Conservation (phyloP, 2,888 invertebrate genomes). For the Hetaerina titia region DNA sequence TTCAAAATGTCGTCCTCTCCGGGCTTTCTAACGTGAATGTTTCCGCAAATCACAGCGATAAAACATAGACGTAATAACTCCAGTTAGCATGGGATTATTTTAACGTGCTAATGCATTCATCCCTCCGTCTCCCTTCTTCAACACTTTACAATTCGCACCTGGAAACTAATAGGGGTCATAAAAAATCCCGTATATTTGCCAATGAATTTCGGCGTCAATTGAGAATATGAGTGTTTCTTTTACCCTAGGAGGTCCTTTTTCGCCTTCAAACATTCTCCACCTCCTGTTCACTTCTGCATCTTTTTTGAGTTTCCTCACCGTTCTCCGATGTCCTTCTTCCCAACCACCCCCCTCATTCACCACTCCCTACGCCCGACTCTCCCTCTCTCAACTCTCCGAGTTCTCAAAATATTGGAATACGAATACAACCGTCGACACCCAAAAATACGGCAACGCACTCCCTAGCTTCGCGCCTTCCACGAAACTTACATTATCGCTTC, state of each 20-base stretch:
- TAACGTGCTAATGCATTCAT: background rate
- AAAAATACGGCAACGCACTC: background rate
- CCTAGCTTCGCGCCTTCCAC: constrained; percentile 11
- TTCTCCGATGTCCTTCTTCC: background rate
- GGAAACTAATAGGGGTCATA: background rate
- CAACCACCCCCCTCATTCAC: background rate
- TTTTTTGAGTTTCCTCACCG: background rate
- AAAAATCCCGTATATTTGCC: background rate
- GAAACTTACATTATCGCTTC: constrained; percentile 49
- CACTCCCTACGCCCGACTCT: background rate
- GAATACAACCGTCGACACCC: constrained; percentile 13
- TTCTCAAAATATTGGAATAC: constrained; percentile 31
- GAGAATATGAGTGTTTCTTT: background rate
- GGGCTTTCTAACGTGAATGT: background rate
- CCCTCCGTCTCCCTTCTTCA: background rate
- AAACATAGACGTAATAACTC: background rate
- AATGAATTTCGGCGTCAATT: background rate
- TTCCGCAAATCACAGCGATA: background rate
- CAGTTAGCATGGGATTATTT: background rate
- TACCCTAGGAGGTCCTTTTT: background rate
- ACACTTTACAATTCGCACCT: background rate
- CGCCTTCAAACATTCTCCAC: background rate
- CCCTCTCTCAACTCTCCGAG: background rate
- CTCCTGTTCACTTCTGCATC: background rate
- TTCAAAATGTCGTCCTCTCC: too few relatives aligned